A percentile compares a stretch with the other conserved stretches of the same genome.
Conservation (phyloP, 1,140 invertebrate genomes). For the Solen grandis region DNA sequence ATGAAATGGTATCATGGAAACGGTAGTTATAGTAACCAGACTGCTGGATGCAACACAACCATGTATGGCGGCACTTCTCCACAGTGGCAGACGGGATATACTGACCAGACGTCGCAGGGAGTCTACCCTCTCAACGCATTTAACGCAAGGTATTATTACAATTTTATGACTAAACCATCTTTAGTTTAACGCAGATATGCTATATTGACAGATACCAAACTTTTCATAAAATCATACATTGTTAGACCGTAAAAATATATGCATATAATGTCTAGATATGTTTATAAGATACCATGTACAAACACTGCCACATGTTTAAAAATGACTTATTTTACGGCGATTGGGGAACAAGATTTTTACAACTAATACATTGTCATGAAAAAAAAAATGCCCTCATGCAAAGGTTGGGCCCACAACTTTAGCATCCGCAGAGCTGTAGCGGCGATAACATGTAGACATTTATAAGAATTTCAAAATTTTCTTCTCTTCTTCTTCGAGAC, state of each 20-base stretch:
- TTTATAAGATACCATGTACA: background rate
- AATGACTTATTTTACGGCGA: too few relatives aligned
- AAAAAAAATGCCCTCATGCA: too few relatives aligned
- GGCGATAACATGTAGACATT: too few relatives aligned
- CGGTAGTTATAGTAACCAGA: constrained; percentile 59
- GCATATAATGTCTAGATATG: background rate
- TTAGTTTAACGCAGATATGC: background rate
- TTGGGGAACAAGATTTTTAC: too few relatives aligned
- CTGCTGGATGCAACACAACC: constrained; percentile 60
- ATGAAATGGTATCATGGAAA: constrained; percentile 77
- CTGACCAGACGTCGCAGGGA: constrained; percentile 64
- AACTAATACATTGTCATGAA: too few relatives aligned
- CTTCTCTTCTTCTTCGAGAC: too few relatives aligned
- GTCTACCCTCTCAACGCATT: constrained; percentile 61
- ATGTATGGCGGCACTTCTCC: constrained; percentile 63
- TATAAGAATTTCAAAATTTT: too few relatives aligned
- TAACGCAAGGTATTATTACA: constrained; percentile 28
- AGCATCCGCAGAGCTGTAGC: too few relatives aligned
- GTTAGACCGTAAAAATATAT: background rate
- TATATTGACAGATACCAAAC: background rate
- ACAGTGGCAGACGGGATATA: constrained; percentile 71
- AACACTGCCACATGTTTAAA: too few relatives aligned
- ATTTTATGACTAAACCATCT: background rate
- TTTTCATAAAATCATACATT: background rate
- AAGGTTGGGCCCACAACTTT: too few relatives aligned